Evolutionary conservation across 92 coral and sea anemone genomes (phyloP), one percentile per base, ranked within the genome.

Genomic region (Parazoanthus darwini): DNA sequence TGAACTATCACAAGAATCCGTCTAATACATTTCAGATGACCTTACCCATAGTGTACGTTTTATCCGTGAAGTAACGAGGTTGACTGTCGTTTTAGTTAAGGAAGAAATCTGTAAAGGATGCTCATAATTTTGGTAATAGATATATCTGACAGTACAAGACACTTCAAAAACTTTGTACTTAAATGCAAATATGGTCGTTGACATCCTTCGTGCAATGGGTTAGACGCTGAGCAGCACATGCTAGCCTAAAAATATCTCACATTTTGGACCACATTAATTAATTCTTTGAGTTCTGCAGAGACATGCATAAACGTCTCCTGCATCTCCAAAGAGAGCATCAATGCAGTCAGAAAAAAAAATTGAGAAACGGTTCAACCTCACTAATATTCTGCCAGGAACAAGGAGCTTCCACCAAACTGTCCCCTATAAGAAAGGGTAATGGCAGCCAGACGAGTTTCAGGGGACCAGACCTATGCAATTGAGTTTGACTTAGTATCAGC

Each of bases 401-500:
- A 88, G 90, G 70, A 88, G 86, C 79, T 86, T 86, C 50, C 89
- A 75, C 67, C 90, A 88, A 66, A 79, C 66, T 79, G 70, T 79
- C 79, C 86, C 51, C 87, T 81, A 85, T 88, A 82, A 2, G 91
- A 88, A 70, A 70, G 87, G 68, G 87, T 88, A 11, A 81, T 81
- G 35, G 87, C 42, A 39, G 42, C 42, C 2, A 39, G 4, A 72
- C 74, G 82, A 29, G 88, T 88, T 88, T 88, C 87, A 0, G 82
- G 73, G 81, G 87, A 88, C 43, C 74, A 81, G 43, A 37, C 56
- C 23, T 74, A 70, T 82, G 91, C 74, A 11, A 11, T 50, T 65
- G 91, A 88, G 59, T 88, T 88, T 82, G 85, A 88, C 77, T 86
- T 39, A 39, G 42, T 88, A 37, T 88, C 67, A 79, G 87, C 88